Evolutionary conservation across 2,113 vertebrate genomes (phyloP), one percentile per base, ranked within the genome.

Genomic region (Microcebus tavaratra): DNA sequence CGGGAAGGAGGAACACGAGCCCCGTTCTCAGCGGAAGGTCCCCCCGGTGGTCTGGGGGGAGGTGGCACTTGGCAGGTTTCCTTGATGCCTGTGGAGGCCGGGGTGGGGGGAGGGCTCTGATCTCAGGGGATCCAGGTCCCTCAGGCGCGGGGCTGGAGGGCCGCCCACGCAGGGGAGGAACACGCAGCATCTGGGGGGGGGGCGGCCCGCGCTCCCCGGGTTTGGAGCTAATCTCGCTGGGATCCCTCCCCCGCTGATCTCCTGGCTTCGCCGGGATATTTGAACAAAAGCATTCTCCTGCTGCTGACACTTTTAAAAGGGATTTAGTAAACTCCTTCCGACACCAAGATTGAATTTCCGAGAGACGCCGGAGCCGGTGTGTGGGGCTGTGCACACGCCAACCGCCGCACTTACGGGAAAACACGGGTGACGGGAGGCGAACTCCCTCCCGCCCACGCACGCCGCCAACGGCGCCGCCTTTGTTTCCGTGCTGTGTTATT

Each of bases 31-130:
- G 8, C 6, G 59, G 15, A 31, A 39, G 7, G 0, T 18, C 5
- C 4, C 9, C 20, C 72, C 10, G 42, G 17, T 12, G 15, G 4
- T 53, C 45, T 61, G 18, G 0, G 13, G 55, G 12, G 12, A 29
- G 17, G 9, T 7, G 2, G 15, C 12, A 5, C 4, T 4, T 3
- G 34, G 36, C 14, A 65, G 25, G 20, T 11, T 18, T 11, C 15
- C n/a, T 36, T n/a, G 5, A 15, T 1, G 1, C 34, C 0, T 25
- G 10, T 14, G 2, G 1, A 2, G 6, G n/a, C 5, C 1, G 8
- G 8, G 31, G 57, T 6, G 45, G 45, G 45, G 59, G 6, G 15
- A 6, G 42, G 8, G 13, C 23, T 13, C 12, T 27, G 25, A 25
- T 27, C n/a, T 18, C 25, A 25, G 39, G 18, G 31, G 18, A 25